phyloP scores from a whole-genome alignment of 37 sponge, comb jelly and placozoan genomes.

The Petrosia ficiformis region DNA sequence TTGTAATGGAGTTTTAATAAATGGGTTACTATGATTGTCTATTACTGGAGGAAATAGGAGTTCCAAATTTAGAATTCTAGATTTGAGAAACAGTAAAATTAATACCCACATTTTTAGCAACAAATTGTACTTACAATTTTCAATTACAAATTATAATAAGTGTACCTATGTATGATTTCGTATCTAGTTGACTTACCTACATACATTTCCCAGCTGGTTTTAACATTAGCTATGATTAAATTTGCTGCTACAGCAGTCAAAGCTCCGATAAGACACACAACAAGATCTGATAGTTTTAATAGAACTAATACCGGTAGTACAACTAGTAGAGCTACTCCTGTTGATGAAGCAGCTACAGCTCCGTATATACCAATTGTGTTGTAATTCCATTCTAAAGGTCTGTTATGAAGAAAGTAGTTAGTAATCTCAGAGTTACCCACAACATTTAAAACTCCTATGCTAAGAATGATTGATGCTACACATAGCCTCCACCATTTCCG shows the following conservation, averaged over 20 bases:
- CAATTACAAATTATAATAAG: not conserved
- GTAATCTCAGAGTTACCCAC: slow-evolving; percentile 5
- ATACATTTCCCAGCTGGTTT: slow-evolving; percentile 25
- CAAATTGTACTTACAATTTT: not conserved
- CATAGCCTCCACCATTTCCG: slow-evolving; percentile 35
- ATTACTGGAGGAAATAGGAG: no score
- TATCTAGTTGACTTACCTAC: slow-evolving; percentile 30
- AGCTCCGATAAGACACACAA: slow-evolving; percentile 30
- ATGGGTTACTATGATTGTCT: no score
- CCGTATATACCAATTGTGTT: slow-evolving; percentile 15
- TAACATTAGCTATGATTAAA: not conserved
- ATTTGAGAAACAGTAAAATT: not conserved
- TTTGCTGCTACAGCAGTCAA: not conserved
- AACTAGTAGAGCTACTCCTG: slow-evolving; percentile 16
- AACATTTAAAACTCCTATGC: slow-evolving; percentile 1
- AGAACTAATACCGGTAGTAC: slow-evolving; percentile 42
- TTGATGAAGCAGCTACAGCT: not conserved
- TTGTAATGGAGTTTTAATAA: no score
- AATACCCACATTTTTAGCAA: not conserved
- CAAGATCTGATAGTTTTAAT: slow-evolving; percentile 36
- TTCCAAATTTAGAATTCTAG: no score
- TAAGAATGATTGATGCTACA: not conserved
- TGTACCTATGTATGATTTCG: no score
- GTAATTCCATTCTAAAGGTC: slow-evolving; percentile 42
- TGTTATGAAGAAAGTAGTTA: slow-evolving; percentile 26